Evolutionary conservation across 2,113 vertebrate species (phyloP).

Genomic region (Archilochus colubris): DNA sequence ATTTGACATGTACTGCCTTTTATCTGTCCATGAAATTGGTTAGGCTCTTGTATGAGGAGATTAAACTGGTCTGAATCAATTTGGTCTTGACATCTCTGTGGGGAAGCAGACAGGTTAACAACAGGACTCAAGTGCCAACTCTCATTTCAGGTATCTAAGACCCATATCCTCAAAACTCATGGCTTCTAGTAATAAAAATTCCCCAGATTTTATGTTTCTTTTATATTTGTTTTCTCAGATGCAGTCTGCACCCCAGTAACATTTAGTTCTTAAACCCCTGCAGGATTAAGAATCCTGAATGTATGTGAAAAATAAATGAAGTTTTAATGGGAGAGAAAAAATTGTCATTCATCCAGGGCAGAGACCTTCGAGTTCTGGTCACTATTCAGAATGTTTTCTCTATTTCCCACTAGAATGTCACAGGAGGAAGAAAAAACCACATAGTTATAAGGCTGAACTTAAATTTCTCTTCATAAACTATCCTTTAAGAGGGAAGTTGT

Average conservation of each 20-base stretch:
- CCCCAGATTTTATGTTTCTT: neutral
- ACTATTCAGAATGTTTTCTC: neutral
- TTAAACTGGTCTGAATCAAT: neutral
- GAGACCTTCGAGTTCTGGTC: neutral
- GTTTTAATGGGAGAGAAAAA: neutral
- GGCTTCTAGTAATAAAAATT: neutral
- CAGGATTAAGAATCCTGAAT: neutral
- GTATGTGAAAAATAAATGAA: neutral
- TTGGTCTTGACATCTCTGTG: neutral
- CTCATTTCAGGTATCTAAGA: neutral
- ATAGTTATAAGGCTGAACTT: neutral
- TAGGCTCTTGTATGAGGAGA: neutral
- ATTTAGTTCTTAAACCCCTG: neutral
- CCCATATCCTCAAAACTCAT: neutral
- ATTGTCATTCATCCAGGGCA: neutral
- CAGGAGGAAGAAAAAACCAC: neutral
- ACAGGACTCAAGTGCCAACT: neutral
- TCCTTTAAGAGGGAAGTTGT: neutral
- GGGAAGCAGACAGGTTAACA: conserved; percentile 1
- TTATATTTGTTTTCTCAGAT: neutral
- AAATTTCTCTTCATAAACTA: neutral
- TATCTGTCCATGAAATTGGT: neutral
- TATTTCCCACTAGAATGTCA: neutral
- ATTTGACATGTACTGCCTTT: neutral
- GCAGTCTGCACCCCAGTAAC: neutral